phyloP scores from a whole-genome alignment of 2,113 vertebrate genomes.

The Cichladusa arquata region DNA sequence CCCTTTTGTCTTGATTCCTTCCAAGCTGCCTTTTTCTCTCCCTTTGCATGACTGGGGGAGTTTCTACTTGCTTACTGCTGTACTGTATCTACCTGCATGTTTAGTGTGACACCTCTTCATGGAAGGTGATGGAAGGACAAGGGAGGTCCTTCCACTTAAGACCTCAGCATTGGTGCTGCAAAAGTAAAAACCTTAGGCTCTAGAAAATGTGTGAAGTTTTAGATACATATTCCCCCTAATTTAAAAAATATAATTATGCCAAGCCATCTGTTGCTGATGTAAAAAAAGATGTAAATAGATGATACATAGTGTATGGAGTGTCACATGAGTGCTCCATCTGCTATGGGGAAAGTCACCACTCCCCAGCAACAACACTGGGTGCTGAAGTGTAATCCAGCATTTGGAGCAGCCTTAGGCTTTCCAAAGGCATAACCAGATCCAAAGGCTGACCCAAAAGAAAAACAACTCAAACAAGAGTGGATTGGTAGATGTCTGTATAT shows the following conservation, averaged over 20 bases:
- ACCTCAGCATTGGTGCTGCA: not conserved
- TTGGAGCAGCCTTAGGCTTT: constrained; percentile 1
- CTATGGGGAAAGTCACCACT: constrained; percentile 51
- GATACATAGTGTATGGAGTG: constrained; percentile 60
- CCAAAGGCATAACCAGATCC: not conserved
- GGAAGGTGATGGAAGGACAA: not conserved
- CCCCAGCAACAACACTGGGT: constrained; percentile 29
- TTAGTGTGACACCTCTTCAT: not conserved
- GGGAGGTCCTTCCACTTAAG: not conserved
- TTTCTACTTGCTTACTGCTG: not conserved
- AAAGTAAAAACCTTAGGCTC: not conserved
- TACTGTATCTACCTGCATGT: not conserved
- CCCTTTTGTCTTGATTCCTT: not conserved
- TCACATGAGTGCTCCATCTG: constrained; percentile 72
- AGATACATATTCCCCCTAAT: constrained; percentile 28
- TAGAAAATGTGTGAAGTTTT: constrained; percentile 36
- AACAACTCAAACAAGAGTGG: not conserved
- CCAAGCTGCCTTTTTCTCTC: not conserved
- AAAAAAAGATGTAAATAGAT: constrained; percentile 73
- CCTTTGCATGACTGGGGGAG: not conserved
- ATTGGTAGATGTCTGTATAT: not conserved
- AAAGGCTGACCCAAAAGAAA: not conserved
- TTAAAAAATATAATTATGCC: constrained; percentile 53
- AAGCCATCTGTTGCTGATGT: constrained; percentile 71
- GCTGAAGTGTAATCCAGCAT: not conserved